Evolutionary conservation across 30 jellyfish, hydroid and myxozoan species (phyloP).

Genomic region (Cassiopea andromeda): DNA sequence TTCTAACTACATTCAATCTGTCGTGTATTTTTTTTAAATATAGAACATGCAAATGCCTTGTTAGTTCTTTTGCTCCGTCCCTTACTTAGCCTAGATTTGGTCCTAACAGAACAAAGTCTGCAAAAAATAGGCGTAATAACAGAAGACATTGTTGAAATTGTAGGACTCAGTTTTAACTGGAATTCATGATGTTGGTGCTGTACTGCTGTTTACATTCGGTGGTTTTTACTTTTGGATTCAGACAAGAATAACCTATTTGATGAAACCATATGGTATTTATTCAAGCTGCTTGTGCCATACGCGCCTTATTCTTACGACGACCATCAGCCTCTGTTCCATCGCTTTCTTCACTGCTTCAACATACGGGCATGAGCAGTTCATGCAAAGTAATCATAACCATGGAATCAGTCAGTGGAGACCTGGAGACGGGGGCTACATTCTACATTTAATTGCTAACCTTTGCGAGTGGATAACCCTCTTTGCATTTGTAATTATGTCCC

Average conservation of each 20-base stretch:
- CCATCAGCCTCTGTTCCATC: conserved; percentile 56
- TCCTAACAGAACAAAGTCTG: too few species aligned
- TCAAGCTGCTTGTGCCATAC: conserved; percentile 73
- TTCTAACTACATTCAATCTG: too few species aligned
- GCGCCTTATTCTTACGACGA: conserved; percentile 57
- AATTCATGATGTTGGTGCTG: conserved; percentile 93
- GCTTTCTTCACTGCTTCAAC: conserved; percentile 75
- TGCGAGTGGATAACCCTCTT: conserved; percentile 83
- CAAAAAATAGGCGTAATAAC: neutral
- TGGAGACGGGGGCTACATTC: conserved; percentile 81
- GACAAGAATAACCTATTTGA: conserved; percentile 64
- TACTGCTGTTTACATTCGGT: conserved; percentile 71
- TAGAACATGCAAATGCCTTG: too few species aligned
- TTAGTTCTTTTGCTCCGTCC: too few species aligned
- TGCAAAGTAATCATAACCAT: conserved; percentile 45
- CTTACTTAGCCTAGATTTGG: too few species aligned
- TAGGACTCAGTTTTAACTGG: conserved; percentile 67
- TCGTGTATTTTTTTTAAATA: too few species aligned
- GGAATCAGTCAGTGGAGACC: conserved; percentile 68
- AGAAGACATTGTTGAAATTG: neutral
- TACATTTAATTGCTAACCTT: conserved; percentile 78
- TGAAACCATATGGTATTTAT: conserved; percentile 73
- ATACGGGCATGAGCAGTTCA: conserved; percentile 50
- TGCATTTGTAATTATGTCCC: conserved; percentile 57
- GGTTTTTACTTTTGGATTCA: conserved; percentile 88